Evolutionary conservation across 2,888 invertebrate species (phyloP).

Genomic region (Furcula furcula): DNA sequence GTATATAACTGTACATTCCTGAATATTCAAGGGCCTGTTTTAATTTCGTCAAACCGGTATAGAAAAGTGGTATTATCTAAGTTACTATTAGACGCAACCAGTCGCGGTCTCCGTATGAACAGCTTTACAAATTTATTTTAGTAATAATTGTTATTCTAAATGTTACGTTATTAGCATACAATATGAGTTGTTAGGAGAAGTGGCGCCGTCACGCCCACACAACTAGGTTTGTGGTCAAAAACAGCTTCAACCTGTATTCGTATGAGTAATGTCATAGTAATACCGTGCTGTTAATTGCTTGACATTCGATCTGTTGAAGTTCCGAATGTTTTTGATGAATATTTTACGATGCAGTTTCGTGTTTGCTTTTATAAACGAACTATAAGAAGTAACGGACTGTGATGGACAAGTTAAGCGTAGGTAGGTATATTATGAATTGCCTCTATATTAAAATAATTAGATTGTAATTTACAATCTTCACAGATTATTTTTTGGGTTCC

Average conservation of each 20-base stretch:
- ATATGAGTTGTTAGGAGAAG: conserved; percentile 57
- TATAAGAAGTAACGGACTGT: no score
- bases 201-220: conserved; percentile 64
- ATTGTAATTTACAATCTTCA: no score
- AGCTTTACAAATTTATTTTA: conserved; percentile 58
- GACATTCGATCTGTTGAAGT: no score
- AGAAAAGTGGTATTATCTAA: conserved; percentile 11
- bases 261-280: conserved; percentile 9
- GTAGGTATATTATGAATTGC: no score
- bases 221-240: conserved; percentile 15
- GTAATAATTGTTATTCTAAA: conserved; percentile 69
- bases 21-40: conserved; percentile 31
- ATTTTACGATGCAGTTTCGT: no score
- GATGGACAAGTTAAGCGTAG: no score
- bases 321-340: no score
- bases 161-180: conserved; percentile 70
- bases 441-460: no score
- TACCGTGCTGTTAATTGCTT: not conserved
- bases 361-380: no score
- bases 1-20: conserved; percentile 22
- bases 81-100: conserved; percentile 42
- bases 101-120: conserved; percentile 54
- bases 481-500: no score
- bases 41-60: conserved; percentile 30
- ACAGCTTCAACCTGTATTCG: conserved; percentile 4